These are phyloP conservation scores for Eurytoma californica DNA, from an alignment of 2,888 invertebrate species.

Conservation along the genomic window DNA sequence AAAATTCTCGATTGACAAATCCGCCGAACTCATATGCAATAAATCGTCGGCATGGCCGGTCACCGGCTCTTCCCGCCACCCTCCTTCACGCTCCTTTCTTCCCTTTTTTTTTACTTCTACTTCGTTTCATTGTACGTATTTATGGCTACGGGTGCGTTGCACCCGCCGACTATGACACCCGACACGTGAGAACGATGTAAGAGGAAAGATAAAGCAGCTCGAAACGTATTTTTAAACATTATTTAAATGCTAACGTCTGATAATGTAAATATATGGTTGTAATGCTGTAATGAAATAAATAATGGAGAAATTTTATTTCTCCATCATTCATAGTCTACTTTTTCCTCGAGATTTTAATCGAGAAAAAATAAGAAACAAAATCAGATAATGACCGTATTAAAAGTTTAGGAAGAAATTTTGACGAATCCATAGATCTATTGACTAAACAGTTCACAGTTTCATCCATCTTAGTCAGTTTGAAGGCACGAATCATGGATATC, in stretches of 20 bases:
- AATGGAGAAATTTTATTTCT: too few species aligned
- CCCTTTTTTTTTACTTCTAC: constrained; percentile 1
- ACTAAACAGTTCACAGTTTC: too few species aligned
- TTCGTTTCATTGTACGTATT: constrained; percentile 59
- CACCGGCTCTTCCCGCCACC: constrained; percentile 57
- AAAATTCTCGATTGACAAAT: constrained; percentile 70
- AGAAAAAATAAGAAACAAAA: too few species aligned
- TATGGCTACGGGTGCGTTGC: constrained; percentile 59
- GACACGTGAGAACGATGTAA: constrained; percentile 34
- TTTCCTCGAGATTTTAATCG: too few species aligned
- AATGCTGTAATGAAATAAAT: too few species aligned
- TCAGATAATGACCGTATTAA: too few species aligned
- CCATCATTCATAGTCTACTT: too few species aligned
- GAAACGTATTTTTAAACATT: background rate
- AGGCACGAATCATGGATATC: background rate
- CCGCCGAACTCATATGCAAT: constrained; percentile 73
- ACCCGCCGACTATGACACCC: constrained; percentile 16
- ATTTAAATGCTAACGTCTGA: too few species aligned
- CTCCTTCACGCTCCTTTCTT: constrained; percentile 33
- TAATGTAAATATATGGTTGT: too few species aligned
- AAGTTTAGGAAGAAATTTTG: too few species aligned
- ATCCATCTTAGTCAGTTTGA: too few species aligned
- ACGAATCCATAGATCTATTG: too few species aligned
- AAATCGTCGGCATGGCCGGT: constrained; percentile 66
- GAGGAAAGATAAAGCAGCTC: constrained; percentile 20